Evolutionary conservation across 2,113 vertebrate genomes (phyloP).

Genomic region (Neodontobutis hainanensis): DNA sequence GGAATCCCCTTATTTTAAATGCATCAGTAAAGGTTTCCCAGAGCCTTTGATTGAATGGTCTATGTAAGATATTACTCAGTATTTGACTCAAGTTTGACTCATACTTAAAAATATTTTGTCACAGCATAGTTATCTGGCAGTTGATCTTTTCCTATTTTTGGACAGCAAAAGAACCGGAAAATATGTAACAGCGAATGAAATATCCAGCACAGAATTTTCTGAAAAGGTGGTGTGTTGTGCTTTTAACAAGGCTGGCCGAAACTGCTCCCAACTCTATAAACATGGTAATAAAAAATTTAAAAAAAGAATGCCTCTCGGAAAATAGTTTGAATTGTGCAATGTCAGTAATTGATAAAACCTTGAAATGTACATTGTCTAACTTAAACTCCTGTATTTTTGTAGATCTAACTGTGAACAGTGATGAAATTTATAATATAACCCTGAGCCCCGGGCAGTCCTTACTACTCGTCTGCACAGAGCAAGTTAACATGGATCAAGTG

Average conservation of each 20-base stretch:
- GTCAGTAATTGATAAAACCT: no score
- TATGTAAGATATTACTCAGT: slow-evolving; percentile 41
- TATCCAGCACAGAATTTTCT: accelerated
- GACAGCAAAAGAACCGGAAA: accelerated
- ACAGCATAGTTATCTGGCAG: background rate
- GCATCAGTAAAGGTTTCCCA: slow-evolving; percentile 81
- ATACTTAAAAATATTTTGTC: background rate
- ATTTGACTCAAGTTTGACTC: background rate
- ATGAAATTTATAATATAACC: slow-evolving; percentile 39
- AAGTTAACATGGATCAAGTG: accelerated
- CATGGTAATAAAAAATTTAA: slow-evolving; percentile 71
- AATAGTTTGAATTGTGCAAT: no score
- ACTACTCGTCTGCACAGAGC: slow-evolving; percentile 56
- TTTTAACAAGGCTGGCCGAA: slow-evolving; percentile 58
- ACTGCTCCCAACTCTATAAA: slow-evolving; percentile 69
- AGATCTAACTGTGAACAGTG: slow-evolving; percentile 35
- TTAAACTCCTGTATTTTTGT: slow-evolving; percentile 16
- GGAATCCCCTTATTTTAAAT: slow-evolving; percentile 54
- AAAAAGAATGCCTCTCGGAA: no score
- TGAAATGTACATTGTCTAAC: background rate
- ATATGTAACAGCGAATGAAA: accelerated
- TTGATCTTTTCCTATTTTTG: background rate
- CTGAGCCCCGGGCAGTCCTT: slow-evolving; percentile 60
- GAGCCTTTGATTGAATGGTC: slow-evolving; percentile 78
- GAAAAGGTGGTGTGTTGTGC: slow-evolving; percentile 67